Evolutionary conservation across 2,113 vertebrate species (phyloP).

Genomic region (Leptocoma aspasia): DNA sequence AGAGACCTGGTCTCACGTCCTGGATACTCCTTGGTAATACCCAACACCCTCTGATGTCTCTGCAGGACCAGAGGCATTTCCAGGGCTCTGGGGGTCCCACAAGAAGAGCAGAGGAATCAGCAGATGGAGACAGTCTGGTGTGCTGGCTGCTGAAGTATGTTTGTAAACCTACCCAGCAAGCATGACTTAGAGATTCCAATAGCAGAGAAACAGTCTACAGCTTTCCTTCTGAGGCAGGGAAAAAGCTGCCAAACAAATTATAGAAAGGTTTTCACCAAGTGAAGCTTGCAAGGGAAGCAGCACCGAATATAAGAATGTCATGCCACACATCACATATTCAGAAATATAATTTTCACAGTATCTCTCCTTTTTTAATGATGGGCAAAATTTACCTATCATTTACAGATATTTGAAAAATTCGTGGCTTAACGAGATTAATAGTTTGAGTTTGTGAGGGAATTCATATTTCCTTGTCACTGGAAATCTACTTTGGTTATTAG

Average conservation of each 20-base stretch:
- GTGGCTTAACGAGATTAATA: neutral
- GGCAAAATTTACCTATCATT: neutral
- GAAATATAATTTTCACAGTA: neutral
- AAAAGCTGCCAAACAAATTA: neutral
- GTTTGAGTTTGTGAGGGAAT: neutral
- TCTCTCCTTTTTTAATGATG: neutral
- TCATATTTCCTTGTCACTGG: neutral
- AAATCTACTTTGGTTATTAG: neutral
- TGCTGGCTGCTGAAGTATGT: neutral
- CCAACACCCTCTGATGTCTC: neutral
- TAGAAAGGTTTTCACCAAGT: neutral
- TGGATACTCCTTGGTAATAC: neutral
- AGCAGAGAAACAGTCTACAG: neutral
- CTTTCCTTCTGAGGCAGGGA: neutral
- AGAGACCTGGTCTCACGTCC: neutral
- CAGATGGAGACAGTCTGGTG: neutral
- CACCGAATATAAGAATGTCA: neutral
- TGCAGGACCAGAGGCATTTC: rapidly evolving
- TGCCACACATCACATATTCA: neutral
- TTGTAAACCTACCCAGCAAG: neutral
- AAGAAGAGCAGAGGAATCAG: neutral
- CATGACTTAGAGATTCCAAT: neutral
- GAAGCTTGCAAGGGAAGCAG: neutral
- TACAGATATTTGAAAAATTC: neutral
- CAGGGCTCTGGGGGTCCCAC: neutral